Base-by-base conservation (phyloP, 2,113 vertebrate species). In the Heloderma charlesbogerti region DNA sequence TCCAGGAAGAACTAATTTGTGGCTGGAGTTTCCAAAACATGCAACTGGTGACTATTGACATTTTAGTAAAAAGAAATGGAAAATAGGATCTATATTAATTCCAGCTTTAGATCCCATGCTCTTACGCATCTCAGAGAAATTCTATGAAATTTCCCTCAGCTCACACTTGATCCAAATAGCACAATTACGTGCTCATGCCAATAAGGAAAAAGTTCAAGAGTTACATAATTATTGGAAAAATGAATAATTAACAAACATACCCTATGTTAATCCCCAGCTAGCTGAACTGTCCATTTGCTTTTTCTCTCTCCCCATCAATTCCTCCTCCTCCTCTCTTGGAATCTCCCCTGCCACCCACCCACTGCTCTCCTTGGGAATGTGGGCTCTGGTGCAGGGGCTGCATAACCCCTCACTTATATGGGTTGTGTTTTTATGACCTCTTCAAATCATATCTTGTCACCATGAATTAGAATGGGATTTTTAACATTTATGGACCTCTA, bases 21-120 rank as follows among this genome's bases (percentile, higher is more conserved):
- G 31, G 37, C 16, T 69, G 88, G 88, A 74, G 60, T 75, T 74
- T 75, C 69, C 69, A 83, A 83, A 74, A 57, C 15, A 83, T 34
- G 29, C 37, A 74, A 74, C 80, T 89, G 80, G 69, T 74, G 51
- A 60, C 88, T 84, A 84, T 72, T 89, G 88, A 45, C 80, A 89
- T 89, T 89, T 89, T 89, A 82, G 37, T 63, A 84, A 63, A n/a
- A 83, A 89, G 67, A 89, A 10, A 25, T 72, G 79, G 80, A 74
- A 83, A 83, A 74, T 60, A 74, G 37, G n/a, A 40, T 51, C 54
- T 37, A 83, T 40, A 75, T 84, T 74, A 75, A 84, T 89, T 89
- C 80, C 88, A 75, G 48, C 63, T 81, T 81, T 80, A 81, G 77
- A 37, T 48, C 78, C 63, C 43, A 81, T 34, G 22, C 45, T 66